Evolutionary conservation across 2,797 vertebrate species (phyloP), one percentile per base, ranked within the genome.

Genomic region (Spizella passerina): DNA sequence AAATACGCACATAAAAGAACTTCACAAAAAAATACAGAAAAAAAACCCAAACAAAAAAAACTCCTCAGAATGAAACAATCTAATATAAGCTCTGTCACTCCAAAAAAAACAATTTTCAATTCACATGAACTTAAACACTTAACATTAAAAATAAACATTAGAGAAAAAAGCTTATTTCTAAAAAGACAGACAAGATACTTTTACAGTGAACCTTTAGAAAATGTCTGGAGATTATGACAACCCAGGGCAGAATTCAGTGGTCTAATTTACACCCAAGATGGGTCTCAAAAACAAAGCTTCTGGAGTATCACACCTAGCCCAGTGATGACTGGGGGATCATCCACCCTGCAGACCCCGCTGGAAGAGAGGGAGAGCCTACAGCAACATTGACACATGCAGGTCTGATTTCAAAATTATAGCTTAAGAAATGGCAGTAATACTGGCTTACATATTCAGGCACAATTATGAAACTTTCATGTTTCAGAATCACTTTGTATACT

Each of bases 401-500:
- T 36, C 46, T 55, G 39, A 89, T 90, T 93, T 91, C 59, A 88
- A 91, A 94, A 94, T 26, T 34, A 19, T 1, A 55, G 19, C 32
- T 83, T 83, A 90, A 76, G 76, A 93, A 90, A 85, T 63, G 5
- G 46, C 76, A 91, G 50, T 55, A 83, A 75, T 47, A 72, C 61
- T 39, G 30, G 20, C 43, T 90, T 80, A 69, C 46, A 53, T 46
- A 53, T 81, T 78, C 69, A 50, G 26, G 49, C 39, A 75, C 43
- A 83, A 43, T 96, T 94, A 86, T 44, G 92, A 95, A 93, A 96
- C 53, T 50, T 90, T 16, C 32, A 23, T 57, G 50, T 90, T 94
- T 93, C 96, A 86, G 96, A 95, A 95, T 84, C 80, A 76, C 30
- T 95, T 71, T 32, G 70, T 78, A 68, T 47, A 65, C 70, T 86